Conservation (phyloP, 2,113 vertebrate genomes). For the Porphyrio hochstetteri region DNA sequence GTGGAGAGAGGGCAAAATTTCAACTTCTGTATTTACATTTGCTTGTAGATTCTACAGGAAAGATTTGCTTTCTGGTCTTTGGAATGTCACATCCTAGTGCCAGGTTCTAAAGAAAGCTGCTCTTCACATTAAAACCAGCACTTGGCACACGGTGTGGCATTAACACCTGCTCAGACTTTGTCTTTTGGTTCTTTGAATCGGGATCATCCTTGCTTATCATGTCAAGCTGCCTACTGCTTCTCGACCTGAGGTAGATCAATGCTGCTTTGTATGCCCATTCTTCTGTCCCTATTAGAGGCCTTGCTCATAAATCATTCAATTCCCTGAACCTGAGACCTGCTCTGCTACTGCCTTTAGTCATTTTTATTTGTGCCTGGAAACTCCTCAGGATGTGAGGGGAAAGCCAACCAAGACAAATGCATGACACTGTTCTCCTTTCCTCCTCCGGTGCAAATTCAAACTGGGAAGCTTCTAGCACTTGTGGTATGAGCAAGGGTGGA, state of each 20-base stretch:
- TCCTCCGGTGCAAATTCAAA: not conserved
- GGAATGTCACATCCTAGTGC: not conserved
- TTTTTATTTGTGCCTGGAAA: not conserved
- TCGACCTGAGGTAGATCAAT: not conserved
- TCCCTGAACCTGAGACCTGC: not conserved
- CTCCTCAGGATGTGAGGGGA: not conserved
- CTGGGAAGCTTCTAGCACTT: not conserved
- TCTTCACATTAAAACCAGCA: not conserved
- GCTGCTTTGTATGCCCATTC: not conserved
- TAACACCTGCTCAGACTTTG: not conserved
- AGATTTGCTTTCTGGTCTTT: not conserved
- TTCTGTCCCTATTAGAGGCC: not conserved
- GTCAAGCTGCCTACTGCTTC: not conserved
- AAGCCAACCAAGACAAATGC: not conserved
- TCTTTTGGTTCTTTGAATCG: not conserved
- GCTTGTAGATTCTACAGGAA: not conserved
- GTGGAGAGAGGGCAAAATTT: not conserved
- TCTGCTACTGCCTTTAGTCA: not conserved
- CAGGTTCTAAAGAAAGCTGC: not conserved
- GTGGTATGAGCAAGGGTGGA: not conserved
- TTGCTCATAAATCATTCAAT: conserved; percentile 1
- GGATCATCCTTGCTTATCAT: conserved; percentile 16
- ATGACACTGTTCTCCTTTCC: not conserved
- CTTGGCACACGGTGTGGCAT: not conserved
- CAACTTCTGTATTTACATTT: not conserved